Conservation (phyloP, 2,113 vertebrate genomes). For the Antigone vipio region DNA sequence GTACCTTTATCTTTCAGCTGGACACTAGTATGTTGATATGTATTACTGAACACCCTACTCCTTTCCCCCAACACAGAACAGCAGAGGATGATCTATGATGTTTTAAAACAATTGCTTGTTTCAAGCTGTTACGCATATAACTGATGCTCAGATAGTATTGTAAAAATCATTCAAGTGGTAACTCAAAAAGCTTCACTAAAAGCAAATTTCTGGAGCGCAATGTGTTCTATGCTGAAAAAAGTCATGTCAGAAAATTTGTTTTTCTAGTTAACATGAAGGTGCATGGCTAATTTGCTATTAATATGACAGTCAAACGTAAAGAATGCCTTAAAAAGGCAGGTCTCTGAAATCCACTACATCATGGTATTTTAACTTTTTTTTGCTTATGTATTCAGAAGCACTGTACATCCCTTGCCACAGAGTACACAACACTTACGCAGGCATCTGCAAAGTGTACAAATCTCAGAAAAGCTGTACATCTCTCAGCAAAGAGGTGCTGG, state of each 20-base stretch:
- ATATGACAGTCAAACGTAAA: neutral
- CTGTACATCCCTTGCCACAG: neutral
- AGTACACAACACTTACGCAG: neutral
- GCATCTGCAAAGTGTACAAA: neutral
- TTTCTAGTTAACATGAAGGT: neutral
- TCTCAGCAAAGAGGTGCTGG: neutral
- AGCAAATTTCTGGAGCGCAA: neutral
- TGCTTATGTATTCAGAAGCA: neutral
- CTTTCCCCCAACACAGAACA: neutral
- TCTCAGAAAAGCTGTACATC: neutral
- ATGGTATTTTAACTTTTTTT: neutral
- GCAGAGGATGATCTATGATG: neutral
- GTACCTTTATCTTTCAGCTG: neutral
- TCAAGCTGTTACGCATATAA: neutral
- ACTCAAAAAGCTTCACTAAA: neutral
- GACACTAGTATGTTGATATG: neutral
- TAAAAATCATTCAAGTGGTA: neutral
- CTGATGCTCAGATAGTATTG: neutral
- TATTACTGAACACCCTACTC: neutral
- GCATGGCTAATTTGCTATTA: neutral
- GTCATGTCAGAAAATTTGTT: neutral
- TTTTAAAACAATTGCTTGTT: neutral
- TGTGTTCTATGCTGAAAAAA: neutral
- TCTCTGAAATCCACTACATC: neutral
- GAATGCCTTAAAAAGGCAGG: neutral